A percentile compares a stretch with the other conserved stretches of the same genome.
Conservation (phyloP, 2,113 vertebrate genomes). For the Halcyon senegalensis region DNA sequence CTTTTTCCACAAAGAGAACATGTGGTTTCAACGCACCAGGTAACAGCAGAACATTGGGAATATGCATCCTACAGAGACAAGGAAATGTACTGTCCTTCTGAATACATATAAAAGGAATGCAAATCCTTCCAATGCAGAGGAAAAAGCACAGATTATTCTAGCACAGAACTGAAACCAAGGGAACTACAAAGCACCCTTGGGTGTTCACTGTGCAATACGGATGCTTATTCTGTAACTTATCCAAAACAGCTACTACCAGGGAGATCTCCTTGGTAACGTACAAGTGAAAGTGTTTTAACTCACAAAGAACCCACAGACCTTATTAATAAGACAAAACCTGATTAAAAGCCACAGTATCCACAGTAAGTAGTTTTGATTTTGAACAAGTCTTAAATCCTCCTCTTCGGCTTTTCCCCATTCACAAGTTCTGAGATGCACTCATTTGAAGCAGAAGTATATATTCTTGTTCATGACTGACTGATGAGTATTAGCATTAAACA, state of each 20-base stretch:
- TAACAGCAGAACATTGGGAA: background rate
- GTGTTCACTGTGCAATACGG: constrained; percentile 74
- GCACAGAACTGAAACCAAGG: constrained; percentile 79
- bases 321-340: background rate
- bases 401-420: background rate
- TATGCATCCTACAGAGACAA: background rate
- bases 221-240: background rate
- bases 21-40: accelerated
- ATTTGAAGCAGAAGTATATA: background rate
- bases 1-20: background rate
- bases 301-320: background rate
- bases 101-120: constrained; percentile 80
- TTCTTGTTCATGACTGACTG: background rate
- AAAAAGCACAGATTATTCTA: constrained; percentile 79
- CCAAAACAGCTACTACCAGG: background rate
- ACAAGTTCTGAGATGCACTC: background rate
- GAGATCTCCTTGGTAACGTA: background rate
- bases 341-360: background rate
- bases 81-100: constrained; percentile 79
- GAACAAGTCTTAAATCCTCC: background rate
- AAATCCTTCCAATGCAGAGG: constrained; percentile 80
- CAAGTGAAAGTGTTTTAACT: background rate
- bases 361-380: accelerated
- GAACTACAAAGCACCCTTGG: constrained; percentile 80
- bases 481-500: background rate